Percentiles rank a stretch among this genome's conserved stretches.
Evolutionary conservation across 2,113 vertebrate species (phyloP).

Genomic region (Meleagris gallopavo): DNA sequence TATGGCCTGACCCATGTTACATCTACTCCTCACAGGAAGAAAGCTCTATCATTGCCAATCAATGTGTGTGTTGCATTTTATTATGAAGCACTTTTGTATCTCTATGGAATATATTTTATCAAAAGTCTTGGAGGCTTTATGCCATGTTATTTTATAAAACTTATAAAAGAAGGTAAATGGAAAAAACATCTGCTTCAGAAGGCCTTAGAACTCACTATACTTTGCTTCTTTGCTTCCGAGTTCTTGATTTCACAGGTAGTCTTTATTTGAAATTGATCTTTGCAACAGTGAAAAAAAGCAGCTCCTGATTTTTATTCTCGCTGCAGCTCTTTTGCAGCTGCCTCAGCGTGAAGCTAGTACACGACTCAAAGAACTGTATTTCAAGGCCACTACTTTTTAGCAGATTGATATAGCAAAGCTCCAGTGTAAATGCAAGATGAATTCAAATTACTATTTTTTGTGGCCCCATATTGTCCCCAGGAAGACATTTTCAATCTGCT

Average conservation of each 20-base stretch:
- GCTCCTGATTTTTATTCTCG: slow-evolving; percentile 2
- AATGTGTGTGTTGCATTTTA: neutral
- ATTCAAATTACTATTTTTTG: slow-evolving; percentile 6
- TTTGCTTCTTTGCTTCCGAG: neutral
- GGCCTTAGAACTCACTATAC: neutral
- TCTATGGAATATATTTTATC: neutral
- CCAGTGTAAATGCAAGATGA: neutral
- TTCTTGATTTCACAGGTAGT: neutral
- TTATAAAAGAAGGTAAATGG: neutral
- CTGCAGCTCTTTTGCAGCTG: neutral
- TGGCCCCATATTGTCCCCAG: neutral
- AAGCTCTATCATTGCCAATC: neutral
- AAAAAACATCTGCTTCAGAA: neutral
- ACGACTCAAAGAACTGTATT: slow-evolving; percentile 20
- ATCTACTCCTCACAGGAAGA: neutral
- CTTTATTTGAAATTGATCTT: slow-evolving; percentile 9
- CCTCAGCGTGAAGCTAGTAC: neutral
- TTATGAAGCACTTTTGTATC: neutral
- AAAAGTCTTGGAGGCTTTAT: neutral
- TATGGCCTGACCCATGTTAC: neutral
- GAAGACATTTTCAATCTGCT: neutral
- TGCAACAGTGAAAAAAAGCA: neutral
- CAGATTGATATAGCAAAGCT: neutral
- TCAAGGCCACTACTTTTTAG: neutral
- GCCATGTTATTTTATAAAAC: neutral